Conservation (phyloP, 2,888 invertebrate species). For the Lysandra bellargus region DNA sequence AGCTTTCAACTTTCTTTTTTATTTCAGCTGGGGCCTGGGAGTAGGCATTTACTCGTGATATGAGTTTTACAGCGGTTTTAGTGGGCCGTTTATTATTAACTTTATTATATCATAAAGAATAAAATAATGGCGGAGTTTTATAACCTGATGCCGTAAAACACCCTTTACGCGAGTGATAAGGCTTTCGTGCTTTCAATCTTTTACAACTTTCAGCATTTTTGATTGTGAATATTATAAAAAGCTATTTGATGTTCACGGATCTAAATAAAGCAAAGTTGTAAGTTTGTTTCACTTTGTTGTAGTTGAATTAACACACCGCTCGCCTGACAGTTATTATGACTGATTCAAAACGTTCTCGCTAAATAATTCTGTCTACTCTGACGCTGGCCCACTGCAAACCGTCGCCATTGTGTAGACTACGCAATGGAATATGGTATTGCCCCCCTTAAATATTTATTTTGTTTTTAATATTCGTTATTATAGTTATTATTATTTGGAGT, state of each 20-base stretch:
- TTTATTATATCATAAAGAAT: constrained; percentile 73
- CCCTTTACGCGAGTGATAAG: constrained; percentile 70
- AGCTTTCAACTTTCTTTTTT: constrained; percentile 10
- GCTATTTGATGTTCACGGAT: not conserved
- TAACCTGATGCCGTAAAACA: constrained; percentile 72
- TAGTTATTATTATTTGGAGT: no score
- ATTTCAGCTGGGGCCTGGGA: not conserved
- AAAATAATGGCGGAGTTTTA: constrained; percentile 75
- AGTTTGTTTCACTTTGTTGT: no score
- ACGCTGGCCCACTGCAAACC: no score
- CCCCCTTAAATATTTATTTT: no score
- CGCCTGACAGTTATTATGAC: no score
- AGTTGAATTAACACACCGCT: no score
- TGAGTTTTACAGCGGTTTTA: constrained; percentile 63
- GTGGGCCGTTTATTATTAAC: constrained; percentile 73
- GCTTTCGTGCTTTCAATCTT: constrained; percentile 36
- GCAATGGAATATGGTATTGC: no score
- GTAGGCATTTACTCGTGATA: constrained; percentile 51
- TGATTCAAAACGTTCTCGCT: no score
- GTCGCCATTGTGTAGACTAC: no score
- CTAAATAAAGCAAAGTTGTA: no score
- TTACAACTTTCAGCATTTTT: constrained; percentile 25
- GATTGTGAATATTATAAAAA: constrained; percentile 4
- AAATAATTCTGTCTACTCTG: no score
- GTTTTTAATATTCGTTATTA: no score